phyloP scores from a whole-genome alignment of 2,888 invertebrate genomes.

The Tetragonula carbonaria region DNA sequence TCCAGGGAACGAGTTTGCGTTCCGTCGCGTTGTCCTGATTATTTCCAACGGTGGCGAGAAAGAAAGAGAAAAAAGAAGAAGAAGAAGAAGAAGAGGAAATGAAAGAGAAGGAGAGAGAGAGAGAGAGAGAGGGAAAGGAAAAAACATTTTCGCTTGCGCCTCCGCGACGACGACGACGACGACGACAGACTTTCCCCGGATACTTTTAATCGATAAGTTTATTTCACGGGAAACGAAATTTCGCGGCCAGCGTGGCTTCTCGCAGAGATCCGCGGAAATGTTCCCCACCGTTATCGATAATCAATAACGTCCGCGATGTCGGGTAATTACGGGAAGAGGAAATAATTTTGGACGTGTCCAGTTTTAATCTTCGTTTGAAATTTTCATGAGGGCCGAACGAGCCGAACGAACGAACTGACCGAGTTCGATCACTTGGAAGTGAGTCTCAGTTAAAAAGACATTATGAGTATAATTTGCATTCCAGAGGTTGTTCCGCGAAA shows the following conservation, averaged over 20 bases:
- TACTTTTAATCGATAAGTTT: constrained; percentile 41
- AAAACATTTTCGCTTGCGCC: constrained; percentile 17
- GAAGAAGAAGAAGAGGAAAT: not conserved
- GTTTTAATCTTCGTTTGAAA: constrained; percentile 41
- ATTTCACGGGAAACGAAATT: constrained; percentile 34
- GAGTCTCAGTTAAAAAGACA: not conserved
- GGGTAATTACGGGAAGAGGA: constrained; percentile 37
- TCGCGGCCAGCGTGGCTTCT: not conserved
- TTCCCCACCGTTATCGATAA: constrained; percentile 37
- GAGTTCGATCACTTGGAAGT: constrained; percentile 8
- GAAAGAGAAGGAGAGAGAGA: not conserved
- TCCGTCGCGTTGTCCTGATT: constrained; percentile 5
- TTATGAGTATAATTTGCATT: constrained; percentile 25
- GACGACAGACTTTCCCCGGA: not conserved
- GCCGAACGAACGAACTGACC: not conserved
- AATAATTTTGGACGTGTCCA: constrained; percentile 29
- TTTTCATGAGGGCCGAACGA: constrained; percentile 12
- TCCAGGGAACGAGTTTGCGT: constrained; percentile 23
- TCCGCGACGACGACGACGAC: not conserved
- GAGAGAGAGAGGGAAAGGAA: not conserved
- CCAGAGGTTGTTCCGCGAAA: not conserved
- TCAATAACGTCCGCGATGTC: constrained; percentile 40
- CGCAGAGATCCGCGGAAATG: constrained; percentile 22
- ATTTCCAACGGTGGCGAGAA: constrained; percentile 3
- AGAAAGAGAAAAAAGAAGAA: not conserved